Base-by-base conservation (phyloP, 2,797 vertebrate species). In the Gymnodraco acuticeps region DNA sequence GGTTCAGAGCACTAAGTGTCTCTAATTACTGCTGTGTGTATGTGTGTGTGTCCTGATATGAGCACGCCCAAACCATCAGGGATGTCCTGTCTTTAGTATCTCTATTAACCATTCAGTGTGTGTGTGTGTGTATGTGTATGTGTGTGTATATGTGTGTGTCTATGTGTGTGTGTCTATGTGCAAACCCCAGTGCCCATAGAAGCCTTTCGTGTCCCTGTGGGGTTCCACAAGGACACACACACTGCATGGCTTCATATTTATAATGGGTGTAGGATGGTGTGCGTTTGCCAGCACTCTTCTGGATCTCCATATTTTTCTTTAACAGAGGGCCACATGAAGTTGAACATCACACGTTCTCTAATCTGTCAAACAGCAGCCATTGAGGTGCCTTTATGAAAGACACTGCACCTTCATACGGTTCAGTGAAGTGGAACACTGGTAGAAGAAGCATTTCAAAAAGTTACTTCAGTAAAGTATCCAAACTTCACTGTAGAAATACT, bases 11-110 rank as follows among this genome's bases (percentile, higher is more conserved):
- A 88, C 91, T 83, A 92, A 91, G 89, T 89, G 90, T 85, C 94
- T 95, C 89, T 95, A 95, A 96, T 96, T 95, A 95, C 85, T 78
- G 89, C 74, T 70, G 67, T 27, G 31, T 67, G 82, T 77, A 55
- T 79, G 59, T 77, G 62, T 71, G 20, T 43, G 66, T 16, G 46
- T 70, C 66, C 67, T 78, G 77, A 78, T 82, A 78, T 42, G 75
- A 64, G 81, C 51, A 66, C 63, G 3, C 76, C 86, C 80, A 77
- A 33, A 64, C 71, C 70, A 82, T 68, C 82, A 53, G 77, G 77
- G 77, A 67, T 64, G 77, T 74, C 86, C 82, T 75, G 56, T 51
- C 55, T 51, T 67, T 16, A 54, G 81, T 58, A 64, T 86, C 78
- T 87, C 74, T 75, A 78, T 89, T 73, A 81, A 78, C 70, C 67